phyloP scores from a whole-genome alignment of 37 sponge, comb jelly and placozoan species.

The Chondrosia reniformis region DNA sequence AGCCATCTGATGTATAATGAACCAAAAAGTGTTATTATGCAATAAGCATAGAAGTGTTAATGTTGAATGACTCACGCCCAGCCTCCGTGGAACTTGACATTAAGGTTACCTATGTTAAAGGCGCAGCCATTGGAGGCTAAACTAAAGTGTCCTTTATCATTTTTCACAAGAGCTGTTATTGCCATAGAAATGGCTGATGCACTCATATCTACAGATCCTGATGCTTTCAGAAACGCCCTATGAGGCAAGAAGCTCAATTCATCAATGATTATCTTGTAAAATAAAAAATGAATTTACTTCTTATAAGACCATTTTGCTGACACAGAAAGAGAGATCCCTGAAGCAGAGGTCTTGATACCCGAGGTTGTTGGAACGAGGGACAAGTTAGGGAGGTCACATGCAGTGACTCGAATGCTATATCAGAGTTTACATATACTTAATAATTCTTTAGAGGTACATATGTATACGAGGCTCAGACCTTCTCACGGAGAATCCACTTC shows the following conservation, averaged over 20 bases:
- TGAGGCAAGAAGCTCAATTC: too few relatives aligned
- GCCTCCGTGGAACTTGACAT: slow-evolving; percentile 64
- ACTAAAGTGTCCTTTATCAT: slow-evolving; percentile 58
- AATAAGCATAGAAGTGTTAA: slow-evolving; percentile 17
- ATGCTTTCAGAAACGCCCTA: slow-evolving; percentile 1
- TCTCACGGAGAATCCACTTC: slow-evolving; percentile 13
- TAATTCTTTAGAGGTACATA: background rate
- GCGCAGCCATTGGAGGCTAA: slow-evolving; percentile 57
- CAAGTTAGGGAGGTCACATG: background rate
- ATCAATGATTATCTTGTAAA: too few relatives aligned
- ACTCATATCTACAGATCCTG: slow-evolving; percentile 19
- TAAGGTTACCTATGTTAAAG: slow-evolving; percentile 63
- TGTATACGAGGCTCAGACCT: background rate
- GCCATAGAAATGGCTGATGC: background rate
- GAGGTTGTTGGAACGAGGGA: background rate
- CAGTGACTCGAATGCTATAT: background rate
- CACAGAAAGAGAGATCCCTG: background rate
- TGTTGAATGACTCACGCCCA: slow-evolving; percentile 29
- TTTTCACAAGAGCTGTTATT: slow-evolving; percentile 29
- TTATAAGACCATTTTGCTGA: background rate
- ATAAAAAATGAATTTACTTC: too few relatives aligned
- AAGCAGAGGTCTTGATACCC: background rate
- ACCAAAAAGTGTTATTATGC: slow-evolving; percentile 16
- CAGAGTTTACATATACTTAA: background rate
- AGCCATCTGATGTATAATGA: too few relatives aligned